These are phyloP conservation scores for Chlorodrepanis virens DNA, from an alignment of 2,113 vertebrate species.

Conservation along the genomic window DNA sequence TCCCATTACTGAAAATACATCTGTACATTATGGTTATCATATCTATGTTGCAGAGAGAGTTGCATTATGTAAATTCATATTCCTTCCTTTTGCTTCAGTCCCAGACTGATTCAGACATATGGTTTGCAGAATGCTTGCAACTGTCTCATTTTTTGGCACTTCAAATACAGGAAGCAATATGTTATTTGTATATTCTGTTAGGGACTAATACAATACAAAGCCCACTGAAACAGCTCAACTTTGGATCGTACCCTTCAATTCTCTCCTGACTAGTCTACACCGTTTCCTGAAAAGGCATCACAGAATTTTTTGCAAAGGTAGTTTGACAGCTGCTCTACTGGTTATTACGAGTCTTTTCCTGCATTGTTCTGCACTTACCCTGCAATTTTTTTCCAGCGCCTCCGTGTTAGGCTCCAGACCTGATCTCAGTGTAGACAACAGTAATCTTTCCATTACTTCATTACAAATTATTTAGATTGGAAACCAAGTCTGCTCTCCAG, in stretches of 20 bases:
- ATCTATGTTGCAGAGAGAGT: background rate
- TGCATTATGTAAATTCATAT: constrained; percentile 19
- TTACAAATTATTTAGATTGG: background rate
- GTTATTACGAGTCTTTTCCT: constrained; percentile 33
- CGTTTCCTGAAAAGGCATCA: constrained; percentile 56
- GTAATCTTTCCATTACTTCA: constrained; percentile 56
- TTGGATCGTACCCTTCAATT: constrained; percentile 53
- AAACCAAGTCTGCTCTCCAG: background rate
- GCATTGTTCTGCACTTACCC: background rate
- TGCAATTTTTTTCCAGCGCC: background rate
- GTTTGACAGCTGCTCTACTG: constrained; percentile 31
- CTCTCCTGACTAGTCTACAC: constrained; percentile 39
- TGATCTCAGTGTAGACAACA: constrained; percentile 22
- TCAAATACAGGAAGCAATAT: constrained; percentile 64
- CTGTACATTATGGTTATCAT: background rate
- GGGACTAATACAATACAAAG: constrained; percentile 55
- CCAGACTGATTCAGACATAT: constrained; percentile 52
- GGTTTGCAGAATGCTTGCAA: constrained; percentile 58
- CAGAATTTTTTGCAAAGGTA: constrained; percentile 24
- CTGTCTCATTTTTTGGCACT: constrained; percentile 60
- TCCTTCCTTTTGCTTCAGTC: constrained; percentile 14
- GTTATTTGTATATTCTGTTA: constrained; percentile 61
- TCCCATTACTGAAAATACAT: background rate
- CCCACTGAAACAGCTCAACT: constrained; percentile 48
- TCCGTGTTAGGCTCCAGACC: background rate